A percentile compares a stretch with the other conserved stretches of the same genome.
These are phyloP conservation scores for Eilema caniola DNA, from an alignment of 2,888 invertebrate species.

Conservation along the genomic window DNA sequence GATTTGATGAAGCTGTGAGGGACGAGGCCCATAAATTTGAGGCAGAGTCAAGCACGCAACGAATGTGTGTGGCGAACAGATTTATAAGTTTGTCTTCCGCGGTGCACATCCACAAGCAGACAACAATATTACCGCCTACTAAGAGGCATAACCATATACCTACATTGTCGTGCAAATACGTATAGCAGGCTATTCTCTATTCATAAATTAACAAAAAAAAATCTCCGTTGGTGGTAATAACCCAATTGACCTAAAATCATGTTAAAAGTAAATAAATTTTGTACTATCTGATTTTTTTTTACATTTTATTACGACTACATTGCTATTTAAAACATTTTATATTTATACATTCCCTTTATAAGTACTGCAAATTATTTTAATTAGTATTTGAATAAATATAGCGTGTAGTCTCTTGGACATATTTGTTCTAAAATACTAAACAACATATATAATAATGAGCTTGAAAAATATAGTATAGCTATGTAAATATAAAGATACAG, in stretches of 20 bases:
- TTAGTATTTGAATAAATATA: too few relatives aligned
- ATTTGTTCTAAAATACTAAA: too few relatives aligned
- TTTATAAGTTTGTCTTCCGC: slow-evolving; percentile 73
- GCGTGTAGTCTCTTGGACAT: too few relatives aligned
- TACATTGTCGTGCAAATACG: background rate
- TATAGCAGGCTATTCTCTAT: too few relatives aligned
- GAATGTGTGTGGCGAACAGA: slow-evolving; percentile 70
- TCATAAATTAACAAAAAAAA: too few relatives aligned
- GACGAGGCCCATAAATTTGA: slow-evolving; percentile 68
- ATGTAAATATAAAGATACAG: background rate
- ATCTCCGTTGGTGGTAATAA: background rate
- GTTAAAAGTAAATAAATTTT: background rate
- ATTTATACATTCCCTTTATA: background rate
- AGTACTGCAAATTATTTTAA: too few relatives aligned
- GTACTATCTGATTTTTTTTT: background rate
- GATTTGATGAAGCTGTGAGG: slow-evolving; percentile 68
- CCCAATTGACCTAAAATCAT: background rate
- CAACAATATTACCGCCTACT: slow-evolving; percentile 62
- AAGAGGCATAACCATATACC: background rate
- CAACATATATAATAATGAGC: background rate
- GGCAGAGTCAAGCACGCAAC: slow-evolving; percentile 71
- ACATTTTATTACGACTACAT: background rate
- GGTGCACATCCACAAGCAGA: slow-evolving; percentile 63
- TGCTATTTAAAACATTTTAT: background rate
- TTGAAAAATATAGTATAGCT: background rate